Evolutionary conservation across 2,113 vertebrate genomes (phyloP).

Genomic region (Saguinus midas): DNA sequence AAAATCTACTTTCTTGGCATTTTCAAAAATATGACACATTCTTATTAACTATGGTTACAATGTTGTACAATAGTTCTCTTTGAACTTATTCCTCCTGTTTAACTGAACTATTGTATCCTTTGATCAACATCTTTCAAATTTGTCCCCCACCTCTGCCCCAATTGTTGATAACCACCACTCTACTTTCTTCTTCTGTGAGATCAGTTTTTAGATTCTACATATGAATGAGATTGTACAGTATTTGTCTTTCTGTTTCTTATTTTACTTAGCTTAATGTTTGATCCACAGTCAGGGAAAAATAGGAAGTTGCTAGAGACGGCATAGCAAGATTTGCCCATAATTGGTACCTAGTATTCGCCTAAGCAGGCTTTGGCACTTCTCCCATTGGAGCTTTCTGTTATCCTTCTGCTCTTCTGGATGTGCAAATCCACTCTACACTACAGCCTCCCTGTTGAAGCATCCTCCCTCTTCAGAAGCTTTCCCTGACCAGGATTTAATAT

Average conservation of each 20-base stretch:
- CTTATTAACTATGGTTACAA: not conserved
- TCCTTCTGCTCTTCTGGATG: not conserved
- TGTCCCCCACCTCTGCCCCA: not conserved
- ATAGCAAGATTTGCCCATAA: not conserved
- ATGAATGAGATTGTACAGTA: not conserved
- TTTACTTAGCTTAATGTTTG: not conserved
- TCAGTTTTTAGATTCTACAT: not conserved
- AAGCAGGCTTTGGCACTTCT: not conserved
- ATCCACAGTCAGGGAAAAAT: not conserved
- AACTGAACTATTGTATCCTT: not conserved
- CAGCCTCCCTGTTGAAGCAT: not conserved
- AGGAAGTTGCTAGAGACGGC: too few species aligned
- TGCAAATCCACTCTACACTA: not conserved
- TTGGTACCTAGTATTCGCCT: too few species aligned
- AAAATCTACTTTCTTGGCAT: not conserved
- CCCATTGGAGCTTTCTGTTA: rapidly evolving
- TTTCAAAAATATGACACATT: not conserved
- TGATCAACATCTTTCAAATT: not conserved
- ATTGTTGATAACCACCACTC: not conserved
- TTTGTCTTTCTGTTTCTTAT: not conserved
- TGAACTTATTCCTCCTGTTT: not conserved
- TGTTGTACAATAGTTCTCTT: not conserved
- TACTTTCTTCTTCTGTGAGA: not conserved
- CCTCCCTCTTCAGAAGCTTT: not conserved
- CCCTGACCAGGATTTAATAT: not conserved